These are phyloP conservation scores for Spodoptera exigua DNA, from an alignment of 2,888 invertebrate genomes.

Conservation along the genomic window DNA sequence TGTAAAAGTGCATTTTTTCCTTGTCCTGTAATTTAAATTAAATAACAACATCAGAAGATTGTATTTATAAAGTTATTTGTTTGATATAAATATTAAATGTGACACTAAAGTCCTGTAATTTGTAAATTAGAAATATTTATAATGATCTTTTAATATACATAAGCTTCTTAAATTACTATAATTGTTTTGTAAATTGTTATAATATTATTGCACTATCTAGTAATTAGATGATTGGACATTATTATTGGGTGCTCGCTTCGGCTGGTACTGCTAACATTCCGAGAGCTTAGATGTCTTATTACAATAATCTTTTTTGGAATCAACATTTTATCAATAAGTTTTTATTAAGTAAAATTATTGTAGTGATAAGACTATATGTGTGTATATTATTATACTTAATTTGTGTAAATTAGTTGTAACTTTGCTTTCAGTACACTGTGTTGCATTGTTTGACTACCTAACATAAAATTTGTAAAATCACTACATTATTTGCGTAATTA, in stretches of 20 bases:
- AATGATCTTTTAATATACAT: conserved; percentile 31
- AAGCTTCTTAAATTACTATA: conserved; percentile 25
- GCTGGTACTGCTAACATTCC: conserved; percentile 64
- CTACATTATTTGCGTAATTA: conserved; percentile 39
- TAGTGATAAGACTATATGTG: conserved; percentile 53
- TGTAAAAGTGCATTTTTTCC: neutral
- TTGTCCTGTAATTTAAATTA: neutral
- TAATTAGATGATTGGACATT: conserved; percentile 27
- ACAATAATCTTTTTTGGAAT: conserved; percentile 53
- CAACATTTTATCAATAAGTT: conserved; percentile 39
- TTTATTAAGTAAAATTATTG: conserved; percentile 41
- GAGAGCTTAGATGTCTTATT: conserved; percentile 57
- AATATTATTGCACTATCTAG: conserved; percentile 41
- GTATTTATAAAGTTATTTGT: conserved; percentile 3
- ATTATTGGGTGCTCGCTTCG: conserved; percentile 30
- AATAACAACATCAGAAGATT: too few relatives aligned
- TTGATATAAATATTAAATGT: conserved; percentile 7
- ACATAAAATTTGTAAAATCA: conserved; percentile 63
- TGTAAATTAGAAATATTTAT: conserved; percentile 27
- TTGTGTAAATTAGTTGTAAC: conserved; percentile 57
- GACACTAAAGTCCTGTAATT: conserved; percentile 8
- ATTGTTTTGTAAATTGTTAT: conserved; percentile 39
- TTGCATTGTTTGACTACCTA: conserved; percentile 56
- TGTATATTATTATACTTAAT: conserved; percentile 34
- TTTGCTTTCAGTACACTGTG: conserved; percentile 53